Conservation (phyloP, 2,888 invertebrate species). For the Pyrrhia umbra region DNA sequence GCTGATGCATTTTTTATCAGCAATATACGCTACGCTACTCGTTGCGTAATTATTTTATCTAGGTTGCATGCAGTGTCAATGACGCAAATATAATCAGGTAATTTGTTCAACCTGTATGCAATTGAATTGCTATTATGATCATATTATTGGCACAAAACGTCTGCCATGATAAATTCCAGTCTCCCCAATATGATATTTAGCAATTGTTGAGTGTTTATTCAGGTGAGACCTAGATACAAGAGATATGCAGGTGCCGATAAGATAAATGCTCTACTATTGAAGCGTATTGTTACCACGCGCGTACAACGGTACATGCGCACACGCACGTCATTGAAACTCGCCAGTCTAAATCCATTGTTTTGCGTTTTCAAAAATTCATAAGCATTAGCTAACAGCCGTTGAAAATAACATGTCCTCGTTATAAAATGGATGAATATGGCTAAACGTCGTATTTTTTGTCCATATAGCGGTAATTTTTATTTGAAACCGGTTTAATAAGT, state of each 20-base stretch:
- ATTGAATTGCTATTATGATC: conserved; percentile 6
- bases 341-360: conserved; percentile 63
- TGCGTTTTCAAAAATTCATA: conserved; percentile 58
- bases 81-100: conserved; percentile 46
- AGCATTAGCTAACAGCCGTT: conserved; percentile 57
- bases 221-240: conserved; percentile 72
- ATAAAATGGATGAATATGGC: conserved; percentile 53
- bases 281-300: conserved; percentile 62
- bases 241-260: conserved; percentile 64
- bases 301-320: conserved; percentile 63
- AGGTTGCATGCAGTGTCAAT: conserved; percentile 51
- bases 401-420: conserved; percentile 62
- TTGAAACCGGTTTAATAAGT: conserved; percentile 66
- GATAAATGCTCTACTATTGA: conserved; percentile 67
- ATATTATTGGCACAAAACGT: conserved; percentile 10
- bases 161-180: conserved; percentile 27
- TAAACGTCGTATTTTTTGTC: conserved; percentile 42
- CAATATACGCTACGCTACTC: neutral
- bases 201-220: conserved; percentile 65
- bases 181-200: conserved; percentile 34
- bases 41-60: conserved; percentile 52
- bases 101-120: conserved; percentile 36
- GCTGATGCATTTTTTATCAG: conserved; percentile 20
- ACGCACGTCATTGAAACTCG: conserved; percentile 47
- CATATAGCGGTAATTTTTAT: conserved; percentile 66